Percentiles rank a stretch among this genome's conserved stretches.
Conservation (phyloP, 2,888 invertebrate genomes). For the Syrphus vitripennis region DNA sequence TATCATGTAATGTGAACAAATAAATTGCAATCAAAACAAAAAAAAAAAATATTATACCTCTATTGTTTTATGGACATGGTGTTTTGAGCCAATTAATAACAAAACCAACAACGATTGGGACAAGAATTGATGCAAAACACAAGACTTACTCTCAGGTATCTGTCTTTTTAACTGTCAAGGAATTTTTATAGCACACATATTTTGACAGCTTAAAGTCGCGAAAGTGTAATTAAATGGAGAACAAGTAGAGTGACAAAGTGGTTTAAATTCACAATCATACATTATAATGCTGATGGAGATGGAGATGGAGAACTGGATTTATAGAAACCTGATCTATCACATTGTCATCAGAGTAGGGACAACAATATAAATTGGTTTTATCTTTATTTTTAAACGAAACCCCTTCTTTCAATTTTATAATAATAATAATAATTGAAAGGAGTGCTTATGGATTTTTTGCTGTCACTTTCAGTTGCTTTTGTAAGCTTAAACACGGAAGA, state of each 20-base stretch:
- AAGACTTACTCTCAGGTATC: neutral
- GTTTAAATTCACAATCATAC: neutral
- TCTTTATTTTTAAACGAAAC: neutral
- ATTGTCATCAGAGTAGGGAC: neutral
- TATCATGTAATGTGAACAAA: neutral
- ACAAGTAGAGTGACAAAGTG: conserved; percentile 43
- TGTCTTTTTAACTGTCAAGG: neutral
- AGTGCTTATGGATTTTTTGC: conserved; percentile 6
- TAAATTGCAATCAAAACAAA: conserved; percentile 18
- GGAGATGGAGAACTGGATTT: conserved; percentile 37
- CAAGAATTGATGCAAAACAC: conserved; percentile 1
- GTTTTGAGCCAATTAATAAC: conserved; percentile 54
- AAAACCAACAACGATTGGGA: conserved; percentile 40
- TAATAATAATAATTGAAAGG: neutral
- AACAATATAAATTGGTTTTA: neutral
- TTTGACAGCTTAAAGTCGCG: conserved; percentile 40
- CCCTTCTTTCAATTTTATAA: neutral
- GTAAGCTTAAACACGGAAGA: conserved; percentile 32
- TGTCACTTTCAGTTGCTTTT: neutral
- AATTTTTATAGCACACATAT: conserved; percentile 14
- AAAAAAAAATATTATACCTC: conserved; percentile 2
- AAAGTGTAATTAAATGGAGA: conserved; percentile 42
- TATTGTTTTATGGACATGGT: conserved; percentile 50
- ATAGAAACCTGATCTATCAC: conserved; percentile 25
- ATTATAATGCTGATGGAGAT: too few species aligned